Evolutionary conservation across 2,888 invertebrate genomes (phyloP), one percentile per base, ranked within the genome.

Genomic region (Lithophane socia): DNA sequence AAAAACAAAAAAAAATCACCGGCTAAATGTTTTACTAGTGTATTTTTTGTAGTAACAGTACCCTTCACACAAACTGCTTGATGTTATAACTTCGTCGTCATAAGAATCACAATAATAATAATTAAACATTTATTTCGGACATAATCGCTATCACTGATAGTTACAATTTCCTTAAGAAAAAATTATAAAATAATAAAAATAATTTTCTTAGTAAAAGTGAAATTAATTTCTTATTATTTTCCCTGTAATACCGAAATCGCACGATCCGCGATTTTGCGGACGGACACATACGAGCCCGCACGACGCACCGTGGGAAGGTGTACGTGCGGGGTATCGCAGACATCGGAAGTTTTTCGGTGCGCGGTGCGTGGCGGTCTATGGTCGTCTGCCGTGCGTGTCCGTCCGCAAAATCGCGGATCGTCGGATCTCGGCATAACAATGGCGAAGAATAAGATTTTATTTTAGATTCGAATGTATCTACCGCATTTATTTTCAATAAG

Each of bases 31-130:
- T 60, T 73, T 83, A 44, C 58, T 68, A 44, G 56, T 65, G n/a
- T 75, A 72, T 52, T 67, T 78, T 54, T 63, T 67, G 58, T 76
- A 68, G 66, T 79, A 85, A 5, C 73, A 69, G 47, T 78, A 79
- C 0, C 75, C 75, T 10, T 82, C 52, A 49, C 64, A 54, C 0
- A 83, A 37, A 10, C 79, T 10, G 49, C 44, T 72, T 67, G 37
- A 77, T 86, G 18, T 81, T 83, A 24, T 76, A 5, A 37, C 37
- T 83, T 29, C 29, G 18, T 60, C 60, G 29, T 60, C 18, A 58
- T 58, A 24, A 13, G 12, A 58, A 58, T n/a, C n/a, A 65, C 24
- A 18, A 24, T 47, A 49, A 21, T 16, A 65, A 47, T 21, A 66
- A 29, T 21, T 37, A 37, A 37, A 5, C 4, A 37, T n/a, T 29